These are phyloP conservation scores for Centropus unirufus DNA, from an alignment of 2,113 vertebrate genomes.

Conservation along the genomic window DNA sequence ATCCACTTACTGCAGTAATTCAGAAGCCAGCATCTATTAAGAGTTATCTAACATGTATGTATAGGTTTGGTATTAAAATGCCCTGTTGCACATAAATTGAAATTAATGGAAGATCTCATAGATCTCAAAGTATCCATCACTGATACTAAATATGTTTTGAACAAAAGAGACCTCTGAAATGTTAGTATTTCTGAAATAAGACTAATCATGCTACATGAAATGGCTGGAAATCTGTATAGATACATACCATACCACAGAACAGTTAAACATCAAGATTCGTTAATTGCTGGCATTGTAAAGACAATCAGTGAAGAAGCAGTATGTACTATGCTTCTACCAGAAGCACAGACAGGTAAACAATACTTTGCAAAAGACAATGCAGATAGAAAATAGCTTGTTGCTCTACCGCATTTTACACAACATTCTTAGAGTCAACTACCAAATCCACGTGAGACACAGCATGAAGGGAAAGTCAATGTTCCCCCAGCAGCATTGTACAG, in stretches of 20 bases:
- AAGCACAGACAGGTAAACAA: not conserved
- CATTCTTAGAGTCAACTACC: not conserved
- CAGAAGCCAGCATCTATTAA: not conserved
- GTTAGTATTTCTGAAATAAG: not conserved
- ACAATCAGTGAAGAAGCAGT: not conserved
- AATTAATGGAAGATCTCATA: not conserved
- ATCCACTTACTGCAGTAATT: not conserved
- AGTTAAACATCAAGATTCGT: not conserved
- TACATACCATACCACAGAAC: not conserved
- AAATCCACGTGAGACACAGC: constrained; percentile 23
- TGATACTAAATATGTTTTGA: not conserved
- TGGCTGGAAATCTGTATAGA: not conserved
- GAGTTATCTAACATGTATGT: not conserved
- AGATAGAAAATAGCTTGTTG: not conserved
- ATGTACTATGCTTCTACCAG: not conserved
- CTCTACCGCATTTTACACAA: not conserved
- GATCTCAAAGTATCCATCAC: not conserved
- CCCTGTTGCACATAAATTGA: not conserved
- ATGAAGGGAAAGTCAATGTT: not conserved
- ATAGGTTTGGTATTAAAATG: not conserved
- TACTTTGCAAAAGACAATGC: not conserved
- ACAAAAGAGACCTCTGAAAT: not conserved
- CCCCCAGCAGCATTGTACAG: constrained; percentile 35
- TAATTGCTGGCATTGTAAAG: not conserved
- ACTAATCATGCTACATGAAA: not conserved